phyloP scores from a whole-genome alignment of 1,140 invertebrate genomes.

The Meloidogyne hapla region DNA sequence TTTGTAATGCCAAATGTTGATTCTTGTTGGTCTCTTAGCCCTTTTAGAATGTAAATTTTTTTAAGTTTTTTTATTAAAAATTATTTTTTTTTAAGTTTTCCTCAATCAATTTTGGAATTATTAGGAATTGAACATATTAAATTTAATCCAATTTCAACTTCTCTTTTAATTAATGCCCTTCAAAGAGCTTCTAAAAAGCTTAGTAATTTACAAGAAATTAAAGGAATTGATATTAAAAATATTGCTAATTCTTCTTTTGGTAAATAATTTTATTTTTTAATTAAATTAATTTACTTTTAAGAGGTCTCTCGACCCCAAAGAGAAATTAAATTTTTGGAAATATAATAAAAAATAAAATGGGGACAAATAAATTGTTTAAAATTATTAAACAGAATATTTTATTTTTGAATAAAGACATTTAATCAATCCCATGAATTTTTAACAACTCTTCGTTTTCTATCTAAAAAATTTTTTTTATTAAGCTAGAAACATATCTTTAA shows the following conservation, averaged over 20 bases:
- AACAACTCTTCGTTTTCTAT: too few species aligned
- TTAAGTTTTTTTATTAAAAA: not conserved
- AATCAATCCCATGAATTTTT: too few species aligned
- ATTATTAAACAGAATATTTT: too few species aligned
- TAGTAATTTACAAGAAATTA: not conserved
- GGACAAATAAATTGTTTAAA: too few species aligned
- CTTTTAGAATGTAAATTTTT: constrained; percentile 28
- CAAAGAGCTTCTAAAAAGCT: not conserved
- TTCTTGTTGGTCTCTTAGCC: constrained; percentile 40
- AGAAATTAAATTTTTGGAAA: too few species aligned
- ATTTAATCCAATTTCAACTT: constrained; percentile 13
- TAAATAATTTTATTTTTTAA: not conserved
- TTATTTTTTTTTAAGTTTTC: constrained; percentile 11
- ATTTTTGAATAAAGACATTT: too few species aligned
- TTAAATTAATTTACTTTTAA: too few species aligned
- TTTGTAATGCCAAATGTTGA: constrained; percentile 41
- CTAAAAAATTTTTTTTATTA: too few species aligned
- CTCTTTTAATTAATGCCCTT: constrained; percentile 11
- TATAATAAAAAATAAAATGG: too few species aligned
- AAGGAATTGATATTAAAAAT: not conserved
- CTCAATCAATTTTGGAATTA: constrained; percentile 5
- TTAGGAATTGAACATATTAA: constrained; percentile 23
- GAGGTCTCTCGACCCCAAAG: too few species aligned
- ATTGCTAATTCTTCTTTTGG: not conserved
- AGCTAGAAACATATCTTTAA: too few species aligned